Evolutionary conservation across 1,140 invertebrate species (phyloP).

Genomic region (Drosophila quadrilineata): DNA sequence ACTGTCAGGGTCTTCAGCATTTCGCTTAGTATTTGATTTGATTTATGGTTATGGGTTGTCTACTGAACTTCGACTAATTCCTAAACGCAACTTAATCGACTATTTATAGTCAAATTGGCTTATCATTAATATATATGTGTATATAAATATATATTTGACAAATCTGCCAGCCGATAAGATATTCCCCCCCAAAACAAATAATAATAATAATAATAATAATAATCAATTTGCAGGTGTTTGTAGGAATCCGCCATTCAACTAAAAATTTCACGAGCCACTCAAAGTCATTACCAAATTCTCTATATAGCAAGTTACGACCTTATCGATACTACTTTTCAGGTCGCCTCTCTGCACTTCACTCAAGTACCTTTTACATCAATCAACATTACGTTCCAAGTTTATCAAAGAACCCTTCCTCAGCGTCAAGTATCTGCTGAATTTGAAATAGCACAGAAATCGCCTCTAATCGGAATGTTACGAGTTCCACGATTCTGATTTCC

Average conservation of each 20-base stretch:
- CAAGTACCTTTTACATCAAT: neutral
- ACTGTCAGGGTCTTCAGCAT: slow-evolving; percentile 51
- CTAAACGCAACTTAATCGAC: neutral
- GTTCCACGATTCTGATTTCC: too few species aligned
- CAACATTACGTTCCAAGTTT: neutral
- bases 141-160: neutral
- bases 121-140: too few species aligned
- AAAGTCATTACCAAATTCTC: too few species aligned
- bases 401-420: slow-evolving; percentile 1
- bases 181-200: too few species aligned
- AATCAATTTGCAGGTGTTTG: slow-evolving; percentile 14
- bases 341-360: neutral
- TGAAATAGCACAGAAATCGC: too few species aligned
- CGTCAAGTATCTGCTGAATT: neutral
- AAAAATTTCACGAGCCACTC: slow-evolving; percentile 6
- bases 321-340: neutral
- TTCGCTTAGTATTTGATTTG: neutral
- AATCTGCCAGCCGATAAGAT: slow-evolving; percentile 26
- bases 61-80: slow-evolving; percentile 56
- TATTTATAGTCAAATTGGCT: slow-evolving; percentile 57
- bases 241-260: neutral
- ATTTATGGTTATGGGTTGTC: slow-evolving; percentile 44
- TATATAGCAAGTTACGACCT: too few species aligned
- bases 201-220: slow-evolving; percentile 20
- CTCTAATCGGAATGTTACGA: too few species aligned